Evolutionary conservation across 2,888 invertebrate genomes (phyloP).

Genomic region (Chrysolina haemoptera): DNA sequence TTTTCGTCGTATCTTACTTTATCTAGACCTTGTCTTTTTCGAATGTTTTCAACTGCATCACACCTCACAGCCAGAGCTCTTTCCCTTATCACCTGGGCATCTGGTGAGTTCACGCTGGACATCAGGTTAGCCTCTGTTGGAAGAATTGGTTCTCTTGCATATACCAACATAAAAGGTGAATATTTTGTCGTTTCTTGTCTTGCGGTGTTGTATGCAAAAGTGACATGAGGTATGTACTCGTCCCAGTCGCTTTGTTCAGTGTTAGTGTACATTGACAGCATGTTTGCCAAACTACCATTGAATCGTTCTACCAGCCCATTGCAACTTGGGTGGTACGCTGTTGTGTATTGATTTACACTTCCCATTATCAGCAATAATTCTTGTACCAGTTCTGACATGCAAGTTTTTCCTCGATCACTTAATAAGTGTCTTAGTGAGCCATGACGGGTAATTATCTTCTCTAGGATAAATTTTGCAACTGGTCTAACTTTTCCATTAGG

Average conservation of each 20-base stretch:
- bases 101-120: not conserved
- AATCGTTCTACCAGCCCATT: constrained; percentile 8
- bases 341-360: no score
- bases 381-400: no score
- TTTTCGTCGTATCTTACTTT: no score
- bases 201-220: constrained; percentile 54
- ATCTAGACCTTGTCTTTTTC: constrained; percentile 29
- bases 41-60: constrained; percentile 48
- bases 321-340: not conserved
- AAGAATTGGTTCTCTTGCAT: constrained; percentile 24
- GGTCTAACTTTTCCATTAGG: constrained; percentile 46
- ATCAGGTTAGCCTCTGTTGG: constrained; percentile 36
- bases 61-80: constrained; percentile 20
- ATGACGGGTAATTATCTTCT: constrained; percentile 44
- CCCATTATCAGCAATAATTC: no score
- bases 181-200: constrained; percentile 41
- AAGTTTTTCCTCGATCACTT: no score
- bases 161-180: constrained; percentile 22
- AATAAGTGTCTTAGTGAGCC: constrained; percentile 38
- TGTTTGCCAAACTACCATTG: not conserved
- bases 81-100: not conserved
- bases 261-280: not conserved
- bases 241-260: not conserved
- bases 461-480: constrained; percentile 49
- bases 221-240: constrained; percentile 34